These are phyloP conservation scores for Drosophila kuntzei DNA, from an alignment of 2,888 invertebrate species.

Conservation along the genomic window DNA sequence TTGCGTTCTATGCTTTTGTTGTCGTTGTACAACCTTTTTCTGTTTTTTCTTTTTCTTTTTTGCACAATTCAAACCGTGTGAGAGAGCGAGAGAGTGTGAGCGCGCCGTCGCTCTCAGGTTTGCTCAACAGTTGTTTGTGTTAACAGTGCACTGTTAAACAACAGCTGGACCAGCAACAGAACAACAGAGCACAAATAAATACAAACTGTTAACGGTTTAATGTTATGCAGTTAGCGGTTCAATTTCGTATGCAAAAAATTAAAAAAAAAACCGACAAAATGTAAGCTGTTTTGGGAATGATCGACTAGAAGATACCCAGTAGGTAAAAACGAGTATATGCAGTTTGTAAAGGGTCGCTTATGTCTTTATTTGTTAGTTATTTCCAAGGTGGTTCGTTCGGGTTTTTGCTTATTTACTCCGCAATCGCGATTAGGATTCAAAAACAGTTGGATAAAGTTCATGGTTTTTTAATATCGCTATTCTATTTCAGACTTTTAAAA, in stretches of 20 bases:
- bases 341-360: too few species aligned
- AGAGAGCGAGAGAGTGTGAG: slow-evolving; percentile 27
- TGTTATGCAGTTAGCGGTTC: slow-evolving; percentile 10
- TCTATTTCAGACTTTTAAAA: too few species aligned
- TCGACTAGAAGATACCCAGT: neutral
- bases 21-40: slow-evolving; percentile 45
- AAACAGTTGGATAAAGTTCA: too few species aligned
- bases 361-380: too few species aligned
- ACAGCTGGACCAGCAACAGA: slow-evolving; percentile 31
- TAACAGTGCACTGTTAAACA: slow-evolving; percentile 57
- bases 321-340: neutral
- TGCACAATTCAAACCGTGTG: slow-evolving; percentile 40
- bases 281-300: neutral
- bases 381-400: too few species aligned
- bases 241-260: neutral
- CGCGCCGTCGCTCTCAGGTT: slow-evolving; percentile 58
- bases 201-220: slow-evolving; percentile 17
- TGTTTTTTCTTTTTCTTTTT: slow-evolving; percentile 36
- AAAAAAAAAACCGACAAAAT: neutral
- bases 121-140: slow-evolving; percentile 66
- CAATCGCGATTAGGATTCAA: too few species aligned
- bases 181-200: slow-evolving; percentile 26
- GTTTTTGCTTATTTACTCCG: too few species aligned
- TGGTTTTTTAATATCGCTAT: too few species aligned
- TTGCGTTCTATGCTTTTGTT: slow-evolving; percentile 68